Conservation (phyloP, 2,797 vertebrate species). For the Danio aesculapii region DNA sequence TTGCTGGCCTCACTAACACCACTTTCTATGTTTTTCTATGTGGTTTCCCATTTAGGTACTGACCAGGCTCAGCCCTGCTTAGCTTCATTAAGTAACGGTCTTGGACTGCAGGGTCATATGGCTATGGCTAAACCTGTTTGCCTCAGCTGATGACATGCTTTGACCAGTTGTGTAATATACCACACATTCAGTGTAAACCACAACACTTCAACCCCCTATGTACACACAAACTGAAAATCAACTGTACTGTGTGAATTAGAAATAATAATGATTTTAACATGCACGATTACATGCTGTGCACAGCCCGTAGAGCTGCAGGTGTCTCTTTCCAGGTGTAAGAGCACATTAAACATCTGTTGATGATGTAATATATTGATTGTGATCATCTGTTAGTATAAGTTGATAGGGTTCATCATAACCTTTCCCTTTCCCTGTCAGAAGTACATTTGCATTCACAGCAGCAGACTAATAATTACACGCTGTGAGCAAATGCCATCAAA, state of each 20-base stretch:
- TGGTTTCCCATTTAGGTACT: too few species aligned
- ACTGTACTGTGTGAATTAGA: slow-evolving; percentile 4
- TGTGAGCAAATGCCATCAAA: slow-evolving; percentile 59
- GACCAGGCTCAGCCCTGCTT: too few species aligned
- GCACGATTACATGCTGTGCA: background rate
- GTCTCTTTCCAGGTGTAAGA: background rate
- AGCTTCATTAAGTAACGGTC: too few species aligned
- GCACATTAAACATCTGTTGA: slow-evolving; percentile 15
- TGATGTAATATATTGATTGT: slow-evolving; percentile 13
- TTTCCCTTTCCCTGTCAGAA: slow-evolving; percentile 12
- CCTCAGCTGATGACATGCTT: background rate
- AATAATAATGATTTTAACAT: background rate
- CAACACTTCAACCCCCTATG: background rate
- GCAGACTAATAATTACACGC: slow-evolving; percentile 43
- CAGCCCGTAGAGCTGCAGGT: background rate
- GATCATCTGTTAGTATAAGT: slow-evolving; percentile 17
- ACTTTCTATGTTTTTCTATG: too few species aligned
- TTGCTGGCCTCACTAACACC: too few species aligned
- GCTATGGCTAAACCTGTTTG: background rate
- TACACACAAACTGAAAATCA: background rate
- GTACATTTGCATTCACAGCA: slow-evolving; percentile 52
- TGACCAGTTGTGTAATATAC: background rate
- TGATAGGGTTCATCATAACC: slow-evolving; percentile 33
- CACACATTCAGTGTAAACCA: background rate
- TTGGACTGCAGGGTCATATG: too few species aligned